Evolutionary conservation across 2,797 vertebrate genomes (phyloP).

Genomic region (Ispidina lecontei): DNA sequence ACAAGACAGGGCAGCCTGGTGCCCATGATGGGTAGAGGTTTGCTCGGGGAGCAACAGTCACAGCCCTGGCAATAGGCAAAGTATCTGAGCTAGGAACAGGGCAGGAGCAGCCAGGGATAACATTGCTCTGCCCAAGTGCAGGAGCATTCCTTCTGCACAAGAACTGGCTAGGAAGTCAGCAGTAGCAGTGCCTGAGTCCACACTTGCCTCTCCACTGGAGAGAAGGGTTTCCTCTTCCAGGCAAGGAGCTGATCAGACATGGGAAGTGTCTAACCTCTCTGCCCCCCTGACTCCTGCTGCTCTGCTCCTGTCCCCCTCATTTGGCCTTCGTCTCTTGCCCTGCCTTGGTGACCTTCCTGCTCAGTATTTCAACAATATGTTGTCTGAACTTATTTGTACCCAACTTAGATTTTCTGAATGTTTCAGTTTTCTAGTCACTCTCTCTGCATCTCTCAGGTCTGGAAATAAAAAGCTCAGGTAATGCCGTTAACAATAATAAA

Average conservation of each 20-base stretch:
- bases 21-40: neutral
- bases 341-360: neutral
- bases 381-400: neutral
- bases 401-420: neutral
- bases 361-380: neutral
- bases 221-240: neutral
- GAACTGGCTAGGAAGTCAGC: neutral
- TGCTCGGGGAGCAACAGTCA: neutral
- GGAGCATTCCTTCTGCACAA: neutral
- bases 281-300: neutral
- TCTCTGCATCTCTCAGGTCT: neutral
- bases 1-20: neutral
- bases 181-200: neutral
- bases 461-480: conserved; percentile 2
- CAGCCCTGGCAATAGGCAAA: neutral
- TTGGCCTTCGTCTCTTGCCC: neutral
- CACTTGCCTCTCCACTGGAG: neutral
- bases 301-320: neutral
- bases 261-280: neutral
- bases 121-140: neutral
- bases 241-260: neutral
- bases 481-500: conserved; percentile 21
- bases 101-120: neutral
- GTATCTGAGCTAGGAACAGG: neutral
- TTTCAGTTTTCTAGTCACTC: neutral